Evolutionary conservation across 2,113 vertebrate species (phyloP).

Genomic region (Cyanocitta stelleri): DNA sequence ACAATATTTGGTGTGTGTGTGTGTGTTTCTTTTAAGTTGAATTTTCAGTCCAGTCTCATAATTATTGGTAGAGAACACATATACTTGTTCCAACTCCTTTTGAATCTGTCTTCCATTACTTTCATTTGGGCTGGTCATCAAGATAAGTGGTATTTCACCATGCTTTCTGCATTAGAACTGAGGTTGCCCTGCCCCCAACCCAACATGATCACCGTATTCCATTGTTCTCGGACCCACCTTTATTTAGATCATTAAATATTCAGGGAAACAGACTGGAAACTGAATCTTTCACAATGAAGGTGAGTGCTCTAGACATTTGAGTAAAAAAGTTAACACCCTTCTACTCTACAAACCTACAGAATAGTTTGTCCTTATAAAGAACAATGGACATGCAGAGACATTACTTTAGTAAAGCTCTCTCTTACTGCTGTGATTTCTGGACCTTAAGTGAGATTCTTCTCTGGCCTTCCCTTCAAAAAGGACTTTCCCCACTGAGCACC

Average conservation of each 20-base stretch:
- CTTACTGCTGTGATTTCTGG: not conserved
- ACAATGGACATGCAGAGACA: not conserved
- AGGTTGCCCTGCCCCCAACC: not conserved
- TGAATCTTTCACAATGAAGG: not conserved
- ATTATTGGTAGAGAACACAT: not conserved
- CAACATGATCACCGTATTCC: not conserved
- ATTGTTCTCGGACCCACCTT: not conserved
- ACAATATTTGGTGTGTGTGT: not conserved
- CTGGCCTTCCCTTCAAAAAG: not conserved
- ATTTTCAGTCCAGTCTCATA: slow-evolving; percentile 5
- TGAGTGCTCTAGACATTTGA: not conserved
- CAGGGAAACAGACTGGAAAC: not conserved
- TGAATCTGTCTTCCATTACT: not conserved
- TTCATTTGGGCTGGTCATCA: not conserved
- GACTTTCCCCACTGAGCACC: not conserved
- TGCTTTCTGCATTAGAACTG: not conserved
- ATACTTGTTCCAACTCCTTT: not conserved
- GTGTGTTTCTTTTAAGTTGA: not conserved
- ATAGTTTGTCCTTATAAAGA: not conserved
- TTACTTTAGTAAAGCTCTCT: not conserved
- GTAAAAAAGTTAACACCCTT: not conserved
- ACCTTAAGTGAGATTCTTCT: not conserved
- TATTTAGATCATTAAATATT: slow-evolving; percentile 11
- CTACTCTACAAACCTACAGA: not conserved
- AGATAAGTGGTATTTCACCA: not conserved